These are phyloP conservation scores for Eucera pruinosa DNA, from an alignment of 2,888 invertebrate genomes.

Conservation along the genomic window DNA sequence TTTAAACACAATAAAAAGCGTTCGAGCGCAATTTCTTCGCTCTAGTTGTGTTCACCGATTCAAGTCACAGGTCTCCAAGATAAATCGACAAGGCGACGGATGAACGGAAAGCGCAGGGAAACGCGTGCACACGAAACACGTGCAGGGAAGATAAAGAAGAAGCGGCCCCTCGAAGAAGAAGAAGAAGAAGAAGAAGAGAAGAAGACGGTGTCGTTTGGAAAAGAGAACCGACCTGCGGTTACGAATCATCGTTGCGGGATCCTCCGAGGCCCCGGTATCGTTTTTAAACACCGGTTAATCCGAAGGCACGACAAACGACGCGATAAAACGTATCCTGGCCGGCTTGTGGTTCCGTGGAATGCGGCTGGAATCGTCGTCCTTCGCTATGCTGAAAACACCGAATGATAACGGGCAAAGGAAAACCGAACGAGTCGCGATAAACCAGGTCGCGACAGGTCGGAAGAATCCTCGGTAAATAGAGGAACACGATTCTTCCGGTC, in stretches of 20 bases:
- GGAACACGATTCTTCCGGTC: slow-evolving; percentile 11
- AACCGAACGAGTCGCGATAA: slow-evolving; percentile 70
- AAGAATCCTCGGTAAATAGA: slow-evolving; percentile 56
- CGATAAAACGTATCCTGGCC: slow-evolving; percentile 58
- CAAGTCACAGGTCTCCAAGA: neutral
- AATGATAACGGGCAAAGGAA: slow-evolving; percentile 71
- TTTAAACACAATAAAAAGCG: neutral
- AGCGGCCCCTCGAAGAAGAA: slow-evolving; percentile 25
- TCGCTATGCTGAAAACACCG: slow-evolving; percentile 27
- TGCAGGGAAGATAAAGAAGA: slow-evolving; percentile 57
- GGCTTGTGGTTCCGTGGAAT: slow-evolving; percentile 42
- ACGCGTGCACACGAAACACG: slow-evolving; percentile 30
- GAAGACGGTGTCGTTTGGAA: slow-evolving; percentile 20
- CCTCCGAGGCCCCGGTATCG: slow-evolving; percentile 55
- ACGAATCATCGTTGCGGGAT: slow-evolving; percentile 60
- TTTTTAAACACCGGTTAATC: slow-evolving; percentile 78
- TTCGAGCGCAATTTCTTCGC: neutral
- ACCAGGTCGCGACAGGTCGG: slow-evolving; percentile 73
- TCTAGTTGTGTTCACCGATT: neutral
- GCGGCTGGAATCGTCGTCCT: slow-evolving; percentile 43
- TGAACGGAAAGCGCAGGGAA: slow-evolving; percentile 4
- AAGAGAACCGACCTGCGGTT: slow-evolving; percentile 63
- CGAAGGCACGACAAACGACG: slow-evolving; percentile 75
- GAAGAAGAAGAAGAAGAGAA: too few species aligned
- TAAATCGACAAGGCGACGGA: slow-evolving; percentile 14